Evolutionary conservation across 1,140 invertebrate genomes (phyloP), one percentile per base, ranked within the genome.

Genomic region (Caenorhabditis remanei): DNA sequence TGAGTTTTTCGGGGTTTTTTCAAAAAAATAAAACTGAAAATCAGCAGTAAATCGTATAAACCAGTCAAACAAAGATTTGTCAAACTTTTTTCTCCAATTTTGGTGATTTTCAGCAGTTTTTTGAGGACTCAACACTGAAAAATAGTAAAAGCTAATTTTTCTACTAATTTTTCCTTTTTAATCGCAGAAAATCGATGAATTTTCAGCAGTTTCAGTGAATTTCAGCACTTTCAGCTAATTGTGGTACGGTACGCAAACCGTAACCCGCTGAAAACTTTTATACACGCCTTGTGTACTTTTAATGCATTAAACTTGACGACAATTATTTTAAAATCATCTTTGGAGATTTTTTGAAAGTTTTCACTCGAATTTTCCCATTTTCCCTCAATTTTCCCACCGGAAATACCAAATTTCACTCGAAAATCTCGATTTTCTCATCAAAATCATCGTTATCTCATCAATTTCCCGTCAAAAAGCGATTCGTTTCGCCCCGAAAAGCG

Each of bases 361-460:
- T 71, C 43, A n/a, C 56, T 21, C 21, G 32, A 16, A 19, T 71
- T 71, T 46, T 19, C 16, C 41, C 21, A 46, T 43, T 71, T 71
- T 46, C 16, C 14, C 40, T 50, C 71, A 21, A 79, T 50, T 79
- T 79, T 79, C 71, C 4, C 46, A 14, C 21, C 71, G 71, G 71
- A 79, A 79, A 79, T n/a, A 19, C 19, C 43, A 79, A 79, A 50
- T 71, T 43, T 19, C 4, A 11, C 8, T 40, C 32, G 9, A 65
- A 65, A 65, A 65, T 41, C 50, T 16, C n/a, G 19, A 58, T 58
- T 58, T 63, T 63, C 61, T 14, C 46, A 79, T 79, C 32, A 79
- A 79, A 79, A 79, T 50, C 71, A 50, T 50, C 46, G 71, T 50
- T 58, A 16, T 58, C 55, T 58, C 55, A 58, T 58, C 56, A 58